Percentiles rank a stretch among this genome's conserved stretches.
phyloP scores from a whole-genome alignment of 2,888 invertebrate species.

The Isotomurus palustris region DNA sequence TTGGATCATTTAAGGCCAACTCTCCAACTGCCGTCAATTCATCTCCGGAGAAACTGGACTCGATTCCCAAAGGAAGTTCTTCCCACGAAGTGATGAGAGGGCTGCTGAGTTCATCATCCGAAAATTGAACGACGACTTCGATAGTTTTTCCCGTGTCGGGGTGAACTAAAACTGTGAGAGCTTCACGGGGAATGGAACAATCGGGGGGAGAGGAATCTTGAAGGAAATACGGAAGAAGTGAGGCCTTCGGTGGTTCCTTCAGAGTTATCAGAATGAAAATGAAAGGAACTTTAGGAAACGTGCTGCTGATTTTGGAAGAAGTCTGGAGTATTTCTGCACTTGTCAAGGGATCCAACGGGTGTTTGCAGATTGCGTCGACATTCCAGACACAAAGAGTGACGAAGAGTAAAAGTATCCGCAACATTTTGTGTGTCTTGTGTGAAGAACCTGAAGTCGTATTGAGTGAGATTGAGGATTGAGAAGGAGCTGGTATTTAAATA shows the following conservation, averaged over 20 bases:
- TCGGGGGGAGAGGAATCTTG: constrained; percentile 1
- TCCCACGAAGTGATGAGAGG: too few relatives aligned
- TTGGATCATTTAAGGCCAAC: too few relatives aligned
- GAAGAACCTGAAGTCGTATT: too few relatives aligned
- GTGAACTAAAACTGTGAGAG: not conserved
- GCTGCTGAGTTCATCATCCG: not conserved
- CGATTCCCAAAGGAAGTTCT: too few relatives aligned
- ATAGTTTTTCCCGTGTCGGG: not conserved
- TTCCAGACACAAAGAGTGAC: too few relatives aligned
- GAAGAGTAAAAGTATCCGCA: too few relatives aligned
- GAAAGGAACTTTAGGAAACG: constrained; percentile 3
- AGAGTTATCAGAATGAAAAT: constrained; percentile 20
- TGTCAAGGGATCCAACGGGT: not conserved
- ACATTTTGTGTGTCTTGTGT: too few relatives aligned
- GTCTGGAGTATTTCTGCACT: not conserved
- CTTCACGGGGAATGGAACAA: not conserved
- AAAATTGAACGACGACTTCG: not conserved
- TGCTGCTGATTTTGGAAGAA: not conserved
- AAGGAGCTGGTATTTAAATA: too few relatives aligned
- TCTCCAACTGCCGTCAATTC: too few relatives aligned
- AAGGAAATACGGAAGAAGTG: constrained; percentile 7
- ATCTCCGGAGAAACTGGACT: too few relatives aligned
- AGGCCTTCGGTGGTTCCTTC: constrained; percentile 21
- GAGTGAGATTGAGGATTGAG: too few relatives aligned
- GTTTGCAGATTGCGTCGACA: too few relatives aligned